These are phyloP conservation scores for Lepidocolaptes lacrymiger DNA, from an alignment of 2,797 vertebrate genomes.

Conservation along the genomic window DNA sequence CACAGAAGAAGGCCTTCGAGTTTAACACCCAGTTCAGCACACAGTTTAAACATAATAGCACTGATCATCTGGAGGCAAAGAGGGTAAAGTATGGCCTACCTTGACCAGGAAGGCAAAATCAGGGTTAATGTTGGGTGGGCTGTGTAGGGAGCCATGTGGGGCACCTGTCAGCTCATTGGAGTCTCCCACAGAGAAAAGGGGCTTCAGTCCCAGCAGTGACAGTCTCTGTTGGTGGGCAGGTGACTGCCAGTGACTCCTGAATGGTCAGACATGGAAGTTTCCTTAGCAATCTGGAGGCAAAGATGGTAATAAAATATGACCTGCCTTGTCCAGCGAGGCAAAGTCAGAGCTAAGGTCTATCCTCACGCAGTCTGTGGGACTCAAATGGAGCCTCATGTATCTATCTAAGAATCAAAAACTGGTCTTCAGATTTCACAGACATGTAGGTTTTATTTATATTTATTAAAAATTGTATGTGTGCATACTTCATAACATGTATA, in stretches of 20 bases:
- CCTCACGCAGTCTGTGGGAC: too few relatives aligned
- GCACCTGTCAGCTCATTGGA: neutral
- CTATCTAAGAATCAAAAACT: neutral
- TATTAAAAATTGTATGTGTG: neutral
- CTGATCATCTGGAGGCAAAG: neutral
- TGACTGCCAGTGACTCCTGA: neutral
- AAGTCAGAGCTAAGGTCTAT: neutral
- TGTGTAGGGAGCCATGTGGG: neutral
- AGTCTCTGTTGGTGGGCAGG: neutral
- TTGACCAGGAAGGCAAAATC: neutral
- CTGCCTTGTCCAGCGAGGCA: neutral
- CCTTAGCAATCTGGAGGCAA: neutral
- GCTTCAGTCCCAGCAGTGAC: neutral
- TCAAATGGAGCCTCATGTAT: neutral
- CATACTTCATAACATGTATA: neutral
- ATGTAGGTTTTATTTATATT: neutral
- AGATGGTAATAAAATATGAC: neutral
- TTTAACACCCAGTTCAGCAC: neutral
- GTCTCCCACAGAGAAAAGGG: neutral
- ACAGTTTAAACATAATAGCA: conserved; percentile 12
- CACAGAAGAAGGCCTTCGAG: neutral
- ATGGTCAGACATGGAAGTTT: neutral
- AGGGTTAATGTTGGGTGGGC: neutral
- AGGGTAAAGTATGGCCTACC: neutral
- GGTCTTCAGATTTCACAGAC: neutral